Evolutionary conservation across 2,113 vertebrate genomes (phyloP), one percentile per base, ranked within the genome.

Genomic region (Bothrops jararaca): DNA sequence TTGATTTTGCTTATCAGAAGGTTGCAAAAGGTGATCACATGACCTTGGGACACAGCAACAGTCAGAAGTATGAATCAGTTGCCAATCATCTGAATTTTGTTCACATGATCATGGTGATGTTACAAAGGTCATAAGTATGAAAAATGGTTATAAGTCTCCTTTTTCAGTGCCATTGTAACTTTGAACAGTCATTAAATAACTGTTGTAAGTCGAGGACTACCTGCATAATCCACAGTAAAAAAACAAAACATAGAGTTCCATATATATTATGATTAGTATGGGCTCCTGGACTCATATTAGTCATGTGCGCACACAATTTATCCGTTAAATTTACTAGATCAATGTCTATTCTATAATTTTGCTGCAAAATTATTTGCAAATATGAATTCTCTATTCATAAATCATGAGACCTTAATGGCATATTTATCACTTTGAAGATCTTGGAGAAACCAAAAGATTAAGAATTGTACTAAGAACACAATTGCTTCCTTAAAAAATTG

Each of bases 221-320:
- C 57, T 58, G 24, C 24, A 64, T 90, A 88, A 60, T 95, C 90
- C 94, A 95, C 50, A 95, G 54, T 92, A 94, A 92, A 88, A 90
- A 85, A 89, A 53, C 50, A 93, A 95, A 91, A 90, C 93, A 92
- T 95, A 88, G 50, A 95, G 34, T 93, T 45, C 80, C 86, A 95
- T 9, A 91, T 18, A 85, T 96, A 86, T 85, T 12, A 89, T 93
- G 69, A 0, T 90, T 90, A 92, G 88, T 89, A 29, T 53, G 54
- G 85, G 3, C 26, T n/a, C 91, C 92, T 93, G 11, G 11, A 89
- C 20, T 90, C 0, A 89, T 42, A 24, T 69, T 42, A 90, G 0
- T 87, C 53, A 89, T 24, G 90, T 0, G 0, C 86, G 86, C 48
- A 87, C 93, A 74, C 54, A 89, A 18, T 15, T 20, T 50, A 89